Evolutionary conservation across 2,113 vertebrate genomes (phyloP), one percentile per base, ranked within the genome.

Genomic region (Thermophis baileyi): DNA sequence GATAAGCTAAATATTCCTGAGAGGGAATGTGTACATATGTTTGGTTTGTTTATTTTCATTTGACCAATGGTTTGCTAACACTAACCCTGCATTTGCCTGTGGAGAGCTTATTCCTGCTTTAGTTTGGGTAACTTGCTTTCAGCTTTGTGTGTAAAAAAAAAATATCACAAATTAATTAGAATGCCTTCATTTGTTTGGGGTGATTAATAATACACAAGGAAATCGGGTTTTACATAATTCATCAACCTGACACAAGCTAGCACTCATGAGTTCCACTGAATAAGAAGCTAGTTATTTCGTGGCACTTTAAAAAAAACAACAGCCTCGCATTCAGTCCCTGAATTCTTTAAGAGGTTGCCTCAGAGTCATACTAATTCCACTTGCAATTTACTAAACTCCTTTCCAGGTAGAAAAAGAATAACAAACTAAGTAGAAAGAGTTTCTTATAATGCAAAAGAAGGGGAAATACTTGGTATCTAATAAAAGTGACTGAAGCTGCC

Each of bases 201-300:
- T 98, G 97, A 98, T 98, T 97, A 98, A 98, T 97, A 98, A 97
- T 96, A 96, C 96, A 97, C 95, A 94, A 95, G 92, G 90, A 97
- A 97, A 96, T 69, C 86, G 94, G 35, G 81, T 97, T 98, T 98
- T 98, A 96, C 97, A 97, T 98, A 97, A 98, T 98, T 97, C 94
- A 98, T 98, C 97, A 97, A 95, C 91, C 95, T 97, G 97, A 97
- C 90, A 60, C 92, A 96, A 96, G 94, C 90, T 96, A 96, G 63
- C 93, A 95, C 74, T 97, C 93, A 93, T 49, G 92, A 97, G 91
- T 94, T 97, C 86, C 30, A 93, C 35, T 0, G 3, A 96, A 96
- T 95, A 90, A 93, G 97, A 97, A 94, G 44, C 55, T 91, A 96
- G 91, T 92, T 97, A 93, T 60, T 93, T 93, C 5, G 44, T 95